Evolutionary conservation across 2,113 vertebrate species (phyloP).

Genomic region (Danio rerio): GRCz12tu NC_133189.1:27250001-27250500

Average conservation of each 20-base stretch:
- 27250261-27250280: neutral
- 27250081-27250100: constrained; percentile 26
- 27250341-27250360: constrained; percentile 1
- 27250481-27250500: neutral
- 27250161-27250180: constrained; percentile 41
- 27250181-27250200: constrained; percentile 33
- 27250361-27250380: neutral
- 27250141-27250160: constrained; percentile 23
- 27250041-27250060: constrained; percentile 38
- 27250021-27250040: constrained; percentile 36
- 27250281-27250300: constrained; percentile 37
- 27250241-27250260: neutral
- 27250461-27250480: neutral
- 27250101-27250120: constrained; percentile 43
- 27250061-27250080: constrained; percentile 23
- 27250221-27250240: neutral
- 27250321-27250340: constrained; percentile 16
- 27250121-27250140: constrained; percentile 29
- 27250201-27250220: constrained; percentile 19
- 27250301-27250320: neutral
- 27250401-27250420: neutral
- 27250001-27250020: neutral
- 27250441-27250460: neutral
- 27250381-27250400: neutral
- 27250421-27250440: neutral